Conservation (phyloP, 2,113 vertebrate species). For the Hucho hucho region DNA sequence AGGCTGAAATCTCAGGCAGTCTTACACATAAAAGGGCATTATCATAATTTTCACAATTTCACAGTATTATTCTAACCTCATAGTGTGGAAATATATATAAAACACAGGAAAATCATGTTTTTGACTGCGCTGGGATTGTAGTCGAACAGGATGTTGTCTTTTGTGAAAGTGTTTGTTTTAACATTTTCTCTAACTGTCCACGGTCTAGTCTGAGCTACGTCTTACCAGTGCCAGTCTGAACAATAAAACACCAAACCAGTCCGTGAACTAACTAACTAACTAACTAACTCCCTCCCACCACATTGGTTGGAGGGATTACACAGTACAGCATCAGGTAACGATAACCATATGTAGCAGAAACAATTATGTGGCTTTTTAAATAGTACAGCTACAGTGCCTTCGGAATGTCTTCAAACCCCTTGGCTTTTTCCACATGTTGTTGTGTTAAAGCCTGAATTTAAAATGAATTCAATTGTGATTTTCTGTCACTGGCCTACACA, state of each 20-base stretch:
- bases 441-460: no score
- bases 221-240: conserved; percentile 24
- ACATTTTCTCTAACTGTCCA: conserved; percentile 10
- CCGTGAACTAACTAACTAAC: not conserved
- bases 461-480: no score
- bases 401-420: no score
- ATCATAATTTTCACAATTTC: no score
- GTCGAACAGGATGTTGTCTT: conserved; percentile 10
- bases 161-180: conserved; percentile 43
- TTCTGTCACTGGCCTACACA: no score
- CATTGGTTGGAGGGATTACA: conserved; percentile 32
- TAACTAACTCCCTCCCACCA: conserved; percentile 18
- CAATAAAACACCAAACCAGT: conserved; percentile 47
- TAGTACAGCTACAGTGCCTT: conserved; percentile 11
- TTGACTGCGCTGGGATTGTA: no score
- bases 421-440: no score
- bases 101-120: no score
- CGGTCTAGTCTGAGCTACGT: conserved; percentile 14
- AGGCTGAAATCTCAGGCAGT: no score
- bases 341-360: conserved; percentile 54
- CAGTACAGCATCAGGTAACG: conserved; percentile 40
- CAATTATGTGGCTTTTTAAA: conserved; percentile 65
- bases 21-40: no score
- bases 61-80: no score
- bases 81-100: no score